These are phyloP conservation scores for Triplophysa dalaica DNA, from an alignment of 2,113 vertebrate genomes.

Conservation along the genomic window DNA sequence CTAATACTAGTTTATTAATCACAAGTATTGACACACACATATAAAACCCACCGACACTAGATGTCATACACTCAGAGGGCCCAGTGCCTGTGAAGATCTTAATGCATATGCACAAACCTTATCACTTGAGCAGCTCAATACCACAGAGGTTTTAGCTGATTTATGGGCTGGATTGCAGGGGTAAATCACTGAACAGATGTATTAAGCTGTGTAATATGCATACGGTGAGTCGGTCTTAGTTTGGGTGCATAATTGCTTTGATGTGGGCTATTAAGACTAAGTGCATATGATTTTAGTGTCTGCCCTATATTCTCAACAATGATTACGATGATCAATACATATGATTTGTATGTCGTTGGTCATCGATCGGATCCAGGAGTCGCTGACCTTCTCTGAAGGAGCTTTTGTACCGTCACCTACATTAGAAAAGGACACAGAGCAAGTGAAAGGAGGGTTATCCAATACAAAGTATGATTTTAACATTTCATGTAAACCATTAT, in stretches of 20 bases:
- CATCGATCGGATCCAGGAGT: constrained; percentile 84
- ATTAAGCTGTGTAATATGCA: constrained; percentile 67
- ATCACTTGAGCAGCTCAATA: constrained; percentile 20
- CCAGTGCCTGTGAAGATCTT: neutral
- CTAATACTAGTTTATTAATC: constrained; percentile 78
- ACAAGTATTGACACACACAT: constrained; percentile 75
- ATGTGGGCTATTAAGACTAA: constrained; percentile 95
- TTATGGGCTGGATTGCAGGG: constrained; percentile 73
- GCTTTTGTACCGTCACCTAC: constrained; percentile 76
- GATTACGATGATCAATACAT: constrained; percentile 87
- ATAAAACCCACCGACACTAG: constrained; percentile 66
- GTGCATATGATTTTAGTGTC: constrained; percentile 90
- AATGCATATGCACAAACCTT: constrained; percentile 2
- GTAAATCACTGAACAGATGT: constrained; percentile 73
- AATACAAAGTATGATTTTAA: neutral
- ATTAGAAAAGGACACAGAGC: constrained; percentile 66
- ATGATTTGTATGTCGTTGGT: constrained; percentile 88
- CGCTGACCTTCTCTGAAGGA: constrained; percentile 82
- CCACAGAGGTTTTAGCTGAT: constrained; percentile 62
- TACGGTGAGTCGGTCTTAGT: constrained; percentile 70
- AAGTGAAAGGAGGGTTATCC: neutral
- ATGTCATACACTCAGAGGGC: constrained; percentile 68
- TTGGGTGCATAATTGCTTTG: constrained; percentile 90
- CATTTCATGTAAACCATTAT: neutral
- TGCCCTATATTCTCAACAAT: constrained; percentile 84